Conservation (phyloP, 2,113 vertebrate genomes). For the Onychostruthus taczanowskii region DNA sequence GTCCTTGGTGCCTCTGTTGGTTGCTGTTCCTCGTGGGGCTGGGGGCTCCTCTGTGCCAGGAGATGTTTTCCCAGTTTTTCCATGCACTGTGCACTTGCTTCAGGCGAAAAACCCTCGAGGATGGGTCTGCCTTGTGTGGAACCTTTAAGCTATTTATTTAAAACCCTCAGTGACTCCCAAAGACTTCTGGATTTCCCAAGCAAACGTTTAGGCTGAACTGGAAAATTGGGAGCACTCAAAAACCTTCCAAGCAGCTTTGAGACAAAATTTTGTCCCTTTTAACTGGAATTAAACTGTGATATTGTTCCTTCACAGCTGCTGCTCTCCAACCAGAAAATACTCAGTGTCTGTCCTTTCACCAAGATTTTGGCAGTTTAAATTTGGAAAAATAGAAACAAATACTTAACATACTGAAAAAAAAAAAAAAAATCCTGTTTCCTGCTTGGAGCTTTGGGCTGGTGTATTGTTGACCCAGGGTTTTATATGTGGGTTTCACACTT, state of each 20-base stretch:
- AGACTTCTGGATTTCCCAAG: not conserved
- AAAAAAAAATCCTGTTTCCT: not conserved
- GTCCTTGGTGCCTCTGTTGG: not conserved
- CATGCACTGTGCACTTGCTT: fast-evolving
- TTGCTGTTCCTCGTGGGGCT: not conserved
- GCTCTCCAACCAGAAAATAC: not conserved
- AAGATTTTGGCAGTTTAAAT: not conserved
- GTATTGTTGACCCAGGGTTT: not conserved
- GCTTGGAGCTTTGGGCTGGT: not conserved
- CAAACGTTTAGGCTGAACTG: not conserved
- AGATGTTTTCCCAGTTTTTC: not conserved
- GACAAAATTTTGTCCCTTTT: not conserved
- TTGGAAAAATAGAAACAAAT: not conserved
- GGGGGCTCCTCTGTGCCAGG: not conserved
- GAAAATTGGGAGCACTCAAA: not conserved
- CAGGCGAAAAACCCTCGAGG: not conserved
- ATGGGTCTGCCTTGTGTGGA: not conserved
- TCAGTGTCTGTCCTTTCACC: not conserved
- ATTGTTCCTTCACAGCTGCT: not conserved
- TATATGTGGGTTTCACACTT: not conserved
- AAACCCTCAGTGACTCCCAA: not conserved
- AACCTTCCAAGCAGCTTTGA: not conserved
- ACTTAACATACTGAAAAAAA: not conserved
- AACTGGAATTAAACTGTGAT: not conserved
- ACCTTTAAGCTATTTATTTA: not conserved